Evolutionary conservation across 2,888 invertebrate genomes (phyloP).

Genomic region (Stictocephala bisonia): DNA sequence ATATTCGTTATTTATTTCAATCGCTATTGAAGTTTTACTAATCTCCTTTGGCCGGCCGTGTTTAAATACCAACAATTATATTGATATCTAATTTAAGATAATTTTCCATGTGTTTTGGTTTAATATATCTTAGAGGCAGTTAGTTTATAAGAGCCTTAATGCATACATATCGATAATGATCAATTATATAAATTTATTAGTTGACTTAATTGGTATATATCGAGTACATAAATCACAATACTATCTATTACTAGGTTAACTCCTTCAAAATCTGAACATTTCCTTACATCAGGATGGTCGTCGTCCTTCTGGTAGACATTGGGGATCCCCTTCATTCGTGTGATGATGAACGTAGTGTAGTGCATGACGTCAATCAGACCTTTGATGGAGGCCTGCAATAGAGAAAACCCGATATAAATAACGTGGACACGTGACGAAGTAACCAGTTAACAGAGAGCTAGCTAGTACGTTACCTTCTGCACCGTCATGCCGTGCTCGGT

Average conservation of each 20-base stretch:
- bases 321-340: slow-evolving; percentile 73
- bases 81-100: too few species aligned
- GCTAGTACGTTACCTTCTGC: slow-evolving; percentile 71
- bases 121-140: too few species aligned
- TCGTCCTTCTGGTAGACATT: slow-evolving; percentile 75
- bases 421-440: too few species aligned
- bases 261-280: too few species aligned
- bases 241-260: background rate
- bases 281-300: slow-evolving; percentile 64
- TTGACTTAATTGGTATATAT: slow-evolving; percentile 44
- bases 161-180: background rate
- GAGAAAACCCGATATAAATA: background rate
- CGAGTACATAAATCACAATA: background rate
- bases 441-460: too few species aligned
- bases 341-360: slow-evolving; percentile 67
- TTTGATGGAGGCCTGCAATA: slow-evolving; percentile 71
- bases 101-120: too few species aligned
- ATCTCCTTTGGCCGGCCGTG: too few species aligned
- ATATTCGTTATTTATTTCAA: too few species aligned
- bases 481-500: slow-evolving; percentile 69
- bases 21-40: too few species aligned
- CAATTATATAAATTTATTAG: too few species aligned
- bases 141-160: too few species aligned
- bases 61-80: too few species aligned
- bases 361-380: slow-evolving; percentile 74